These are phyloP conservation scores for Eumerus sabulonum DNA, from an alignment of 2,888 invertebrate species.

Conservation along the genomic window DNA sequence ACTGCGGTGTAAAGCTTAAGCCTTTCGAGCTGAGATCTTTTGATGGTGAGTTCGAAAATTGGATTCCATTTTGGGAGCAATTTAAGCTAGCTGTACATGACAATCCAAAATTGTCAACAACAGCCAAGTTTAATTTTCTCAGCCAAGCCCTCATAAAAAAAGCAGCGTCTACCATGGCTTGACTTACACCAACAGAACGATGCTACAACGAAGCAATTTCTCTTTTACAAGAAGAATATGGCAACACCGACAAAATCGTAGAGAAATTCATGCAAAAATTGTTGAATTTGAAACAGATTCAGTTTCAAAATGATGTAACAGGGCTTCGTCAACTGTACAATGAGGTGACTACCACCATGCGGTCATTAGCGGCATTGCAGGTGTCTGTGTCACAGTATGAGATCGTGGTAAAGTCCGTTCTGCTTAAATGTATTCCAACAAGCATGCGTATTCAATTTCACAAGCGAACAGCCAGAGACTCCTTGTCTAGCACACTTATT, in stretches of 20 bases:
- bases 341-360: constrained; percentile 44
- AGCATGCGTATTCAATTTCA: constrained; percentile 37
- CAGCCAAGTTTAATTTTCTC: constrained; percentile 51
- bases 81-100: constrained; percentile 53
- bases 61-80: constrained; percentile 59
- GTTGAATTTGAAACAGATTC: constrained; percentile 33
- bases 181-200: constrained; percentile 49
- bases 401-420: constrained; percentile 48
- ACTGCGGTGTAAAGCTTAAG: constrained; percentile 35
- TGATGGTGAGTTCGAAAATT: constrained; percentile 55
- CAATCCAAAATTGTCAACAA: constrained; percentile 33
- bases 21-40: constrained; percentile 45
- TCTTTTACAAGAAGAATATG: constrained; percentile 45
- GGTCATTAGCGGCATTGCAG: constrained; percentile 51
- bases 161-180: constrained; percentile 42
- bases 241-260: constrained; percentile 51
- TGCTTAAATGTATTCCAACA: constrained; percentile 43
- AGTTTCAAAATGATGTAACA: constrained; percentile 11
- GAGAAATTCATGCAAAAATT: constrained; percentile 51
- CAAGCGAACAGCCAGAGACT: constrained; percentile 17
- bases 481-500: constrained; percentile 5
- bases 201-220: constrained; percentile 54
- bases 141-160: constrained; percentile 39
- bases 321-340: constrained; percentile 42
- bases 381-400: constrained; percentile 51